Evolutionary conservation across 64 coral and sea anemone species (phyloP), one percentile per base, ranked within the genome.

Genomic region (Platygyra sinensis): DNA sequence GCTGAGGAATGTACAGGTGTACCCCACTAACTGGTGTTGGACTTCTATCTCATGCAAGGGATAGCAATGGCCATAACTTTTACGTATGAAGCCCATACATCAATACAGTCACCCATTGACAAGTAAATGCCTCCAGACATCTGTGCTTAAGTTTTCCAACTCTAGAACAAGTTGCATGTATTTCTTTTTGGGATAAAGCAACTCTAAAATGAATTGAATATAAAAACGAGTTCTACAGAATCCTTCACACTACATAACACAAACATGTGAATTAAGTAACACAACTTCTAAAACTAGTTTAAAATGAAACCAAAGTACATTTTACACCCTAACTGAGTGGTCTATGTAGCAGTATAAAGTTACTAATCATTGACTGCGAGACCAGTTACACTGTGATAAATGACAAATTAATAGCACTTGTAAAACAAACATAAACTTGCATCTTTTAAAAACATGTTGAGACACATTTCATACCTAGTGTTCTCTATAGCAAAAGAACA

Each of bases 111-210:
- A 20, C 18, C 5, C 60, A 36, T 36, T 36, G 33, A 36, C 3
- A 62, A 62, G 7, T 22, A 24, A 22, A 18, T 22, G 17, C 36
- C 10, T 19, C 7, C 9, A 60, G 25, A 80, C 24, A 83, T 3
- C 22, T 11, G 7, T 24, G 29, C 16, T 83, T 19, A 39, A 20
- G 19, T 71, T 85, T 85, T 50, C 52, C 81, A 85, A 85, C 81
- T 85, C 25, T 85, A 85, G 15, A 85, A 85, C 81, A 72, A 85
- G 81, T 85, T 85, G 81, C 18, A 28, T 85, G 51, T 85, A 71
- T 85, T 83, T 28, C 50, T 13, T 46, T 51, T 50, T 11, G 2
- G 20, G n/a, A 11, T 69, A 62, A 81, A 62, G 52, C 30, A 81
- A 81, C 79, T 81, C 79, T 32, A 81, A 62, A 81, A 81, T 81